Evolutionary conservation across 2,888 invertebrate species (phyloP).

Genomic region (Euplagia quadripunctaria): DNA sequence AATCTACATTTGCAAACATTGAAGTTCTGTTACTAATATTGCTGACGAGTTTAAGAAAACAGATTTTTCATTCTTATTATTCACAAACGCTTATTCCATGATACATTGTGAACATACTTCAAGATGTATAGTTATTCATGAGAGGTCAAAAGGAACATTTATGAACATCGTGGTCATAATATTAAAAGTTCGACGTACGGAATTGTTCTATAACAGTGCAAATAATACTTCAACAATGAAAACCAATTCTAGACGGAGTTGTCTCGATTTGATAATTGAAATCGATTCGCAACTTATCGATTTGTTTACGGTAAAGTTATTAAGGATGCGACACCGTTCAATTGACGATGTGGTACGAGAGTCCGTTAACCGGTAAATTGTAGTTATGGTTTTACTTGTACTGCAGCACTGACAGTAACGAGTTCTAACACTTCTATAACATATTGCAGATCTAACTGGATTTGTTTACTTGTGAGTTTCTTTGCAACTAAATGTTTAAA

Average conservation of each 20-base stretch:
- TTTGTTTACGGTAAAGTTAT: slow-evolving; percentile 59
- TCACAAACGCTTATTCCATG: background rate
- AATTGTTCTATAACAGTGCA: slow-evolving; percentile 14
- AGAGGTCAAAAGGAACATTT: slow-evolving; percentile 8
- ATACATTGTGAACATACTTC: background rate
- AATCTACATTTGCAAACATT: background rate
- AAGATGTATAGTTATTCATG: too few relatives aligned
- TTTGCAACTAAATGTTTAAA: background rate
- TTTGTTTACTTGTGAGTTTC: background rate
- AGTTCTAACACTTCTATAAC: background rate
- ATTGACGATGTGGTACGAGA: slow-evolving; percentile 62
- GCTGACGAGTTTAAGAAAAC: background rate
- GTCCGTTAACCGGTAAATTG: slow-evolving; percentile 51
- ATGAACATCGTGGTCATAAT: slow-evolving; percentile 10
- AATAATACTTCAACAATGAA: slow-evolving; percentile 14
- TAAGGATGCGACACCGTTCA: slow-evolving; percentile 61
- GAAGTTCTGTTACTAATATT: background rate
- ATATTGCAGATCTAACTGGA: background rate
- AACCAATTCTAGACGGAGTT: slow-evolving; percentile 24
- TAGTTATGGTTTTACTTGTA: slow-evolving; percentile 20
- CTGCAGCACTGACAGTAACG: background rate
- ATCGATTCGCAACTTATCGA: slow-evolving; percentile 58
- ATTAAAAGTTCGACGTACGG: slow-evolving; percentile 9
- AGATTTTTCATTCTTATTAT: background rate
- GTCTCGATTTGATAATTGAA: slow-evolving; percentile 61